phyloP scores from a whole-genome alignment of 2,888 invertebrate species.

The Lasioglossum leucozonium region DNA sequence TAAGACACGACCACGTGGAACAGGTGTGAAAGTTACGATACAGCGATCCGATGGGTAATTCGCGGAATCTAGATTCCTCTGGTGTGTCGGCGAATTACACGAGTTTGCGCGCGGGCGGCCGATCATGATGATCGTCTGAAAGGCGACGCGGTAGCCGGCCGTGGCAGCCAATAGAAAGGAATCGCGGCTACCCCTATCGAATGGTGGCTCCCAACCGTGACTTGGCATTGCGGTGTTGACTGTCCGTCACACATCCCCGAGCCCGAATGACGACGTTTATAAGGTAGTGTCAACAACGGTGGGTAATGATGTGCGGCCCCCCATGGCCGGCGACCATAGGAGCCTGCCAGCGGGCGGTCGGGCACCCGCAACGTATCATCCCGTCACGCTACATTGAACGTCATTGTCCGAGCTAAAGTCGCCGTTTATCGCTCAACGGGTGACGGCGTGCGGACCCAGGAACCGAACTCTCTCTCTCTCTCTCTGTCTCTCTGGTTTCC shows the following conservation, averaged over 20 bases:
- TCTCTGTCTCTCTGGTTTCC: too few species aligned
- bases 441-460: constrained; percentile 62
- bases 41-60: neutral
- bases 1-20: neutral
- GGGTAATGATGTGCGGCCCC: constrained; percentile 81
- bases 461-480: constrained; percentile 49
- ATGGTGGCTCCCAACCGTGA: constrained; percentile 71
- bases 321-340: constrained; percentile 68
- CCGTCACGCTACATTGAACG: constrained; percentile 82
- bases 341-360: constrained; percentile 74
- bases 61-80: neutral
- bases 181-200: constrained; percentile 64
- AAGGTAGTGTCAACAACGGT: constrained; percentile 81
- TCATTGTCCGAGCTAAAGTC: constrained; percentile 79
- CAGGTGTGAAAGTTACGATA: neutral
- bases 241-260: constrained; percentile 78
- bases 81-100: constrained; percentile 4
- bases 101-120: constrained; percentile 1
- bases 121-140: constrained; percentile 28
- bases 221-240: constrained; percentile 75
- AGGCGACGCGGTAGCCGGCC: constrained; percentile 14
- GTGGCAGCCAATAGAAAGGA: constrained; percentile 41
- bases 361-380: constrained; percentile 79
- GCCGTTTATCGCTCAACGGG: constrained; percentile 79
- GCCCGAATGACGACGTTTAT: constrained; percentile 79